Percentiles rank a stretch among this genome's conserved stretches.
Conservation (phyloP, 2,888 invertebrate genomes). For the Junonia oenone region DNA sequence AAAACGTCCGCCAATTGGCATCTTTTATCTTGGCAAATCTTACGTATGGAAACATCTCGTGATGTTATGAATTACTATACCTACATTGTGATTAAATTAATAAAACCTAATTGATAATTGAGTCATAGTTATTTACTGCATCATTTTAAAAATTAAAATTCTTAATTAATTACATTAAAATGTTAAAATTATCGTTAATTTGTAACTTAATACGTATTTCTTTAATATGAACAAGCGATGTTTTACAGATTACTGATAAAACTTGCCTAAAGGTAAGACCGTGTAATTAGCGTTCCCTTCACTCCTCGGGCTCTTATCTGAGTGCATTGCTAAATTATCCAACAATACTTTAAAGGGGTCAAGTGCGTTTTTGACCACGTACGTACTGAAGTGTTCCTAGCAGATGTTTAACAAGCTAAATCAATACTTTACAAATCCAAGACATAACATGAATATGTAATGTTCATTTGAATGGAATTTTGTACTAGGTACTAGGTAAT, state of each 20-base stretch:
- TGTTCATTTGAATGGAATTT: too few species aligned
- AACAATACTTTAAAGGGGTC: slow-evolving; percentile 6
- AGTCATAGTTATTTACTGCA: neutral
- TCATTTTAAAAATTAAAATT: neutral
- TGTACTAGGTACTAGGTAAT: too few species aligned
- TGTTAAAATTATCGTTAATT: slow-evolving; percentile 4
- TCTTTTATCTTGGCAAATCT: neutral
- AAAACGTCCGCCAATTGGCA: neutral
- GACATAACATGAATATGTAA: too few species aligned
- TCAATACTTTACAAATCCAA: neutral
- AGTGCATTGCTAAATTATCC: slow-evolving; percentile 16
- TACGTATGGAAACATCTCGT: neutral
- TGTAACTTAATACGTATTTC: neutral
- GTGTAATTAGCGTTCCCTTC: slow-evolving; percentile 18
- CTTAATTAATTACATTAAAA: neutral
- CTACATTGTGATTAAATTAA: neutral
- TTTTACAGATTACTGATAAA: slow-evolving; percentile 11
- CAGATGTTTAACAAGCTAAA: too few species aligned
- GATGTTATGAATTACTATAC: neutral
- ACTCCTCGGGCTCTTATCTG: slow-evolving; percentile 5
- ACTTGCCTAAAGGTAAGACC: slow-evolving; percentile 8
- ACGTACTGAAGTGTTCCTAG: slow-evolving; percentile 3
- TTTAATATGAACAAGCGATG: neutral
- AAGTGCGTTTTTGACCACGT: slow-evolving; percentile 11
- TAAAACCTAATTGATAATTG: neutral